Conservation (phyloP, 2,888 invertebrate species). For the Corythucha ciliata region DNA sequence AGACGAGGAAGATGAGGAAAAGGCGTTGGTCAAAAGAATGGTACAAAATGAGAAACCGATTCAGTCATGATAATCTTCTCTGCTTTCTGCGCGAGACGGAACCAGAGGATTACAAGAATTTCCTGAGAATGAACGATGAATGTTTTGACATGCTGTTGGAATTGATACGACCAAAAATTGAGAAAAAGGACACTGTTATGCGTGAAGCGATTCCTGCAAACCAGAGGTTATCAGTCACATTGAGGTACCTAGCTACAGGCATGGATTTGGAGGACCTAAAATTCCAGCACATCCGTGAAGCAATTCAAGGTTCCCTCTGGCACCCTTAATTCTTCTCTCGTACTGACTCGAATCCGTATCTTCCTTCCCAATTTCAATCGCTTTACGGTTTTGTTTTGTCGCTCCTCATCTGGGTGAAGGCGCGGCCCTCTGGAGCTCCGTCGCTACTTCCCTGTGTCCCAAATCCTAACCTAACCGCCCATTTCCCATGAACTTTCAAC, state of each 20-base stretch:
- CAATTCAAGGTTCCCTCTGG: too few species aligned
- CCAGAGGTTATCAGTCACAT: conserved; percentile 16
- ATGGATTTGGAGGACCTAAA: conserved; percentile 17
- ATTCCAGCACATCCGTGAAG: too few species aligned
- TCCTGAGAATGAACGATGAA: conserved; percentile 22
- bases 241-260: conserved; percentile 11
- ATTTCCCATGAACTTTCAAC: too few species aligned
- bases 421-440: too few species aligned
- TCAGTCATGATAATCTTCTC: conserved; percentile 22
- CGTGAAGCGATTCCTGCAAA: conserved; percentile 13
- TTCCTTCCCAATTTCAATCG: too few species aligned
- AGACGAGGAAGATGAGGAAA: conserved; percentile 12
- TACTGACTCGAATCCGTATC: too few species aligned
- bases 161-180: conserved; percentile 20
- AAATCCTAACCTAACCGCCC: too few species aligned
- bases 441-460: too few species aligned
- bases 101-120: conserved; percentile 22
- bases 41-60: conserved; percentile 20
- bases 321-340: too few species aligned
- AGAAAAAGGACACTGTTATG: conserved; percentile 23
- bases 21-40: conserved; percentile 19
- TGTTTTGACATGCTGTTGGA: conserved; percentile 19
- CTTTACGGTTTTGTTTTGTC: too few species aligned
- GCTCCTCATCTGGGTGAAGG: too few species aligned
- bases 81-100: conserved; percentile 21